These are phyloP conservation scores for Piliocolobus tephrosceles DNA, from an alignment of 2,113 vertebrate species.

Conservation along the genomic window DNA sequence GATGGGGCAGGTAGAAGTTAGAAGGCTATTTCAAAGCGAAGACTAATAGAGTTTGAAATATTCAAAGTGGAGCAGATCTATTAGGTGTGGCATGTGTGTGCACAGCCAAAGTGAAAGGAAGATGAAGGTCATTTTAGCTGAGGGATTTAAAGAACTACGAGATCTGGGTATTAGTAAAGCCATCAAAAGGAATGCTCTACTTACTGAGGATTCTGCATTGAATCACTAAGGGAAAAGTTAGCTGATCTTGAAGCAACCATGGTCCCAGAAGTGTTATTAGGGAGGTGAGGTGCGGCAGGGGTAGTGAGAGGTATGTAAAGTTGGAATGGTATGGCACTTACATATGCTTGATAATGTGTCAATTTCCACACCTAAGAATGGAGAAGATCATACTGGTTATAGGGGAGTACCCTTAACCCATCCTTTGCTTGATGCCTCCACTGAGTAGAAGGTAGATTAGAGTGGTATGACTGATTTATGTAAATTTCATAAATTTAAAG, in stretches of 20 bases:
- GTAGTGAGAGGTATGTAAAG: background rate
- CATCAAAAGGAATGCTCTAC: background rate
- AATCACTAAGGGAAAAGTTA: background rate
- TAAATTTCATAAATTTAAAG: background rate
- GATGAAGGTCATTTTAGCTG: constrained; percentile 23
- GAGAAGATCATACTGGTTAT: background rate
- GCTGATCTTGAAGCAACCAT: background rate
- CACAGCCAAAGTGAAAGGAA: background rate
- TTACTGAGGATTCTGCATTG: background rate
- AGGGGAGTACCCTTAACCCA: background rate
- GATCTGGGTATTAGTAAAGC: background rate
- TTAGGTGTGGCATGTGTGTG: constrained; percentile 8
- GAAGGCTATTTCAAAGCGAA: background rate
- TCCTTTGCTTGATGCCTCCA: background rate
- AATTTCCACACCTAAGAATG: background rate
- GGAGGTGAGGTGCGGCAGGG: background rate
- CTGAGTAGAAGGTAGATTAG: background rate
- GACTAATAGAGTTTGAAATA: constrained; percentile 33
- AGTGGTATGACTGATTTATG: background rate
- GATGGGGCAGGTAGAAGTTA: background rate
- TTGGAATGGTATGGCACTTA: background rate
- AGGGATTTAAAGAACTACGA: background rate
- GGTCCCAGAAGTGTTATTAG: background rate
- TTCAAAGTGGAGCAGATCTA: background rate
- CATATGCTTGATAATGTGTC: no score